These are phyloP conservation scores for Phainopepla nitens DNA, from an alignment of 2,113 vertebrate genomes.

Conservation along the genomic window DNA sequence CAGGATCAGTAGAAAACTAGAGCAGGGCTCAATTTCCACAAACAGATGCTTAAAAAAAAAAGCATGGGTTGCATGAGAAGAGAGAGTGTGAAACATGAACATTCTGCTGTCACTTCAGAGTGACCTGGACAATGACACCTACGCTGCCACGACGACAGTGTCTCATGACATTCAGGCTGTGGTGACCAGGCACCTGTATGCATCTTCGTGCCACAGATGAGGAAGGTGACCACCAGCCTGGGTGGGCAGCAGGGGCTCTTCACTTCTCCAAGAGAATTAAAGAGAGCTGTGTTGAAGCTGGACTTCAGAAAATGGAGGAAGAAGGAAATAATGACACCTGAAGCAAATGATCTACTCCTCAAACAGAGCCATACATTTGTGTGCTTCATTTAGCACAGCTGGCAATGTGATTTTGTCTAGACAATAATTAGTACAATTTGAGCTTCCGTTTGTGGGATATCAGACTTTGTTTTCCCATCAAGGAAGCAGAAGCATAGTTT, in stretches of 20 bases:
- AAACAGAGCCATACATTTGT: background rate
- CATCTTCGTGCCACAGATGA: background rate
- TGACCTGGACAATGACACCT: background rate
- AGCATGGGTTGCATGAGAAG: background rate
- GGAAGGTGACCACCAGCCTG: background rate
- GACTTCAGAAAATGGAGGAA: background rate
- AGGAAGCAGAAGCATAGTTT: background rate
- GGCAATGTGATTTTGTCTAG: background rate
- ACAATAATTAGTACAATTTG: background rate
- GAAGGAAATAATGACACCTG: background rate
- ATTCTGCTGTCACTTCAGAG: background rate
- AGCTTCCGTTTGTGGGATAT: background rate
- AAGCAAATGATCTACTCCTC: background rate
- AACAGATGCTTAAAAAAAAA: background rate
- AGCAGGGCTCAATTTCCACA: background rate
- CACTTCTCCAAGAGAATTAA: background rate
- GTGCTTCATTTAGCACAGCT: background rate
- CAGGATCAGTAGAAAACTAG: background rate
- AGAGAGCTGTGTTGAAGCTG: background rate
- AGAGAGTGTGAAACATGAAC: background rate
- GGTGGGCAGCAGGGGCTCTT: background rate
- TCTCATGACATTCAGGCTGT: background rate
- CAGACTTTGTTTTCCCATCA: background rate
- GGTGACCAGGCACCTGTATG: background rate
- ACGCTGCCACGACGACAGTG: accelerated